These are phyloP conservation scores for Cyrtonyx montezumae DNA, from an alignment of 2,113 vertebrate species.

Conservation along the genomic window DNA sequence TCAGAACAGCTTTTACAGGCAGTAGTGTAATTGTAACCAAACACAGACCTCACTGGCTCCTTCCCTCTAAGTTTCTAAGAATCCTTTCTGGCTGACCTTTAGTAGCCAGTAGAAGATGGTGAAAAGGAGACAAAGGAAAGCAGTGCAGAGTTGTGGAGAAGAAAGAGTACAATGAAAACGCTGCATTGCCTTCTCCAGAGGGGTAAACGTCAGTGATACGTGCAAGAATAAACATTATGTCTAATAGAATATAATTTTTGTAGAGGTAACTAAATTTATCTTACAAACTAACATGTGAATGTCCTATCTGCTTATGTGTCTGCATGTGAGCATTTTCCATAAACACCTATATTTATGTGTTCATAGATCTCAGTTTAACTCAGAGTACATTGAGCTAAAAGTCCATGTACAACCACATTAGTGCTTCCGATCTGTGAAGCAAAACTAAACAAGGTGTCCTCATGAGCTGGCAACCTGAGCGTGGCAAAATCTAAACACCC, in stretches of 20 bases:
- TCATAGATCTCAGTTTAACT: neutral
- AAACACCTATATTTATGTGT: rapidly evolving
- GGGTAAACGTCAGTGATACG: neutral
- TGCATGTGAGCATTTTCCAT: neutral
- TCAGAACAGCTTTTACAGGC: slow-evolving; percentile 35
- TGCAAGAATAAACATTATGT: neutral
- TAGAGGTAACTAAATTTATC: neutral
- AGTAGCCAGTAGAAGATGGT: slow-evolving; percentile 9
- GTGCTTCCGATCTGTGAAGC: neutral
- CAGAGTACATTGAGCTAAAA: neutral
- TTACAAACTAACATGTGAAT: rapidly evolving
- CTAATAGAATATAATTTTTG: neutral
- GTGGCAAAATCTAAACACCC: neutral
- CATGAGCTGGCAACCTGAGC: neutral
- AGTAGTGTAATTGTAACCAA: slow-evolving; percentile 50
- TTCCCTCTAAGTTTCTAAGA: slow-evolving; percentile 41
- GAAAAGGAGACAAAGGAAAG: slow-evolving; percentile 29
- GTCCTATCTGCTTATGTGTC: neutral
- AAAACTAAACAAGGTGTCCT: slow-evolving; percentile 4
- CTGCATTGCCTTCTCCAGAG: neutral
- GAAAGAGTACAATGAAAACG: neutral
- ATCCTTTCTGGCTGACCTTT: slow-evolving; percentile 62
- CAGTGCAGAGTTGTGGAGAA: neutral
- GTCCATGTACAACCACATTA: neutral
- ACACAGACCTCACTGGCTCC: slow-evolving; percentile 39